phyloP scores from a whole-genome alignment of 2,113 vertebrate species.

The Eidolon helvum region DNA sequence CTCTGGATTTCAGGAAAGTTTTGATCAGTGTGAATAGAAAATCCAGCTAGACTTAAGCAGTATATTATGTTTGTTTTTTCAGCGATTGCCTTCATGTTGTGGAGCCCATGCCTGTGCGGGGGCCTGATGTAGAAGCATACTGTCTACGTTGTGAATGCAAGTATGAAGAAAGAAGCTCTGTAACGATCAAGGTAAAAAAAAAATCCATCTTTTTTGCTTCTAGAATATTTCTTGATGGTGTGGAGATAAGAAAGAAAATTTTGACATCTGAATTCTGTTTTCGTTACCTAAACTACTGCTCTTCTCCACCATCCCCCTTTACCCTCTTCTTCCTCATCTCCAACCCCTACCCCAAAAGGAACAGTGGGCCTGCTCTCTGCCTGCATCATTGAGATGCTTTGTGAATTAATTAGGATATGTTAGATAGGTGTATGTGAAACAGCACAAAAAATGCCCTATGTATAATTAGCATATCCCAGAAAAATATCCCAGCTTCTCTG shows the following conservation, averaged over 20 bases:
- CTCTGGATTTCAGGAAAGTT: conserved; percentile 28
- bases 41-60: background rate
- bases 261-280: background rate
- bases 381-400: background rate
- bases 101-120: conserved; percentile 95
- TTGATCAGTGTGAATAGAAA: background rate
- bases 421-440: background rate
- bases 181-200: conserved; percentile 93
- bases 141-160: conserved; percentile 99
- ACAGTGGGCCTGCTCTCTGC: background rate
- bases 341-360: background rate
- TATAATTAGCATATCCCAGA: conserved; percentile 19
- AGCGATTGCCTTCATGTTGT: conserved; percentile 98
- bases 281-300: background rate
- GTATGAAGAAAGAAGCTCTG: conserved; percentile 98
- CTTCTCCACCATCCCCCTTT: background rate
- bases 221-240: background rate
- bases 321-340: background rate
- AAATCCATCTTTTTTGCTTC: background rate
- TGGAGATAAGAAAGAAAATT: background rate
- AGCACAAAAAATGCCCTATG: background rate
- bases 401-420: background rate
- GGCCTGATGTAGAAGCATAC: conserved; percentile 96
- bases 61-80: conserved; percentile 37
- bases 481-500: background rate